These are phyloP conservation scores for Eudasyphora cyanicolor DNA, from an alignment of 2,888 invertebrate species.

Conservation along the genomic window DNA sequence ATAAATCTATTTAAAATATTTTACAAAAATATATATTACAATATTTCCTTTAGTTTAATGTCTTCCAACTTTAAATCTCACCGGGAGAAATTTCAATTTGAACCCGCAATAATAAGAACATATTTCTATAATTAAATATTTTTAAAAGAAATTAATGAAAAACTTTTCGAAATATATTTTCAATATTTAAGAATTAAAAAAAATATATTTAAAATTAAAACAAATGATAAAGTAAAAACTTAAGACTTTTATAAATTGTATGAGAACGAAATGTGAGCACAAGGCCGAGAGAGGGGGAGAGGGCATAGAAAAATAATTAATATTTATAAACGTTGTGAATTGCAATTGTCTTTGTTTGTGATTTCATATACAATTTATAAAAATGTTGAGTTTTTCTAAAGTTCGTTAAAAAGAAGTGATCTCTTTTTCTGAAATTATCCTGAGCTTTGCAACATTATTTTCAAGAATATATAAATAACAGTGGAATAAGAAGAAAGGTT, in stretches of 20 bases:
- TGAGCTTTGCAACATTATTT: constrained; percentile 34
- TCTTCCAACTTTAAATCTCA: not conserved
- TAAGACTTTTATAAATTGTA: constrained; percentile 30
- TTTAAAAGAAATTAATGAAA: not conserved
- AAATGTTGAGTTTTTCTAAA: constrained; percentile 33
- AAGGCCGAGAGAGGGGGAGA: not conserved
- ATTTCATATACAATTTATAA: constrained; percentile 25
- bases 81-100: not conserved
- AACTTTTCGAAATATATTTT: too few species aligned
- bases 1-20: too few species aligned
- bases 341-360: not conserved
- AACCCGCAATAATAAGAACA: not conserved
- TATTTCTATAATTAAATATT: constrained; percentile 44
- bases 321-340: too few species aligned
- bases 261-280: not conserved
- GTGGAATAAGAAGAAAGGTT: too few species aligned
- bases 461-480: too few species aligned
- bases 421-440: constrained; percentile 18
- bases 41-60: not conserved
- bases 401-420: too few species aligned
- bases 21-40: not conserved
- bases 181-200: constrained; percentile 43
- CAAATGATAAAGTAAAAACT: constrained; percentile 2
- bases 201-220: not conserved
- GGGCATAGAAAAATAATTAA: too few species aligned